A percentile compares a stretch with the other conserved stretches of the same genome.
Conservation (phyloP, 2,888 invertebrate genomes). For the Formica aserva region DNA sequence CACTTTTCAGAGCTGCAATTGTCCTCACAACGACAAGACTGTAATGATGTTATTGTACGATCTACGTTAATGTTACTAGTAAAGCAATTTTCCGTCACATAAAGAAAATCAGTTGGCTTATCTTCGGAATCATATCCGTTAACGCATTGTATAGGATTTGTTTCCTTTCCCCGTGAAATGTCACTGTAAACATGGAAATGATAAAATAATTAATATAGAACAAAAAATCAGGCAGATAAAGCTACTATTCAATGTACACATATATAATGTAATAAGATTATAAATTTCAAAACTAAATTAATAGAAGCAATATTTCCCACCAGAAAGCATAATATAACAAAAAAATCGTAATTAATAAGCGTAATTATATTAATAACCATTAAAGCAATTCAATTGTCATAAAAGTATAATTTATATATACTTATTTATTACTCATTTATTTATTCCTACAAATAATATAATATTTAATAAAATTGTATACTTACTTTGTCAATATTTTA, state of each 20-base stretch:
- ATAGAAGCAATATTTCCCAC: not conserved
- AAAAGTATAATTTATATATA: not conserved
- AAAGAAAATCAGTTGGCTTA: slow-evolving; percentile 91
- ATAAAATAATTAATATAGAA: slow-evolving; percentile 1
- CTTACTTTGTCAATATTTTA: slow-evolving; percentile 85
- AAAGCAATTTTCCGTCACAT: slow-evolving; percentile 92
- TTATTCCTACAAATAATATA: not conserved
- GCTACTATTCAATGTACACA: not conserved
- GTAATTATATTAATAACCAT: not conserved
- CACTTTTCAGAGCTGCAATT: slow-evolving; percentile 88
- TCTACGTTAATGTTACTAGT: slow-evolving; percentile 90
- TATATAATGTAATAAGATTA: not conserved
- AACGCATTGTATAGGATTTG: slow-evolving; percentile 92
- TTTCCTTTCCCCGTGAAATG: slow-evolving; percentile 94
- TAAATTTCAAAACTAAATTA: not conserved
- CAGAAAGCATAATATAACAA: not conserved
- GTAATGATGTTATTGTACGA: slow-evolving; percentile 90
- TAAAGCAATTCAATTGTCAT: not conserved
- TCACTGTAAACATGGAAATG: slow-evolving; percentile 89
- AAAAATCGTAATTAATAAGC: not conserved
- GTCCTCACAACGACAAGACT: slow-evolving; percentile 88
- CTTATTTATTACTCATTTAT: not conserved
- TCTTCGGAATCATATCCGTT: slow-evolving; percentile 90
- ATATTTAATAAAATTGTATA: slow-evolving; percentile 34
- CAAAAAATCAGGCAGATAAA: not conserved